These are phyloP conservation scores for Molossus alvarezi DNA, from an alignment of 2,797 vertebrate genomes.

Conservation along the genomic window DNA sequence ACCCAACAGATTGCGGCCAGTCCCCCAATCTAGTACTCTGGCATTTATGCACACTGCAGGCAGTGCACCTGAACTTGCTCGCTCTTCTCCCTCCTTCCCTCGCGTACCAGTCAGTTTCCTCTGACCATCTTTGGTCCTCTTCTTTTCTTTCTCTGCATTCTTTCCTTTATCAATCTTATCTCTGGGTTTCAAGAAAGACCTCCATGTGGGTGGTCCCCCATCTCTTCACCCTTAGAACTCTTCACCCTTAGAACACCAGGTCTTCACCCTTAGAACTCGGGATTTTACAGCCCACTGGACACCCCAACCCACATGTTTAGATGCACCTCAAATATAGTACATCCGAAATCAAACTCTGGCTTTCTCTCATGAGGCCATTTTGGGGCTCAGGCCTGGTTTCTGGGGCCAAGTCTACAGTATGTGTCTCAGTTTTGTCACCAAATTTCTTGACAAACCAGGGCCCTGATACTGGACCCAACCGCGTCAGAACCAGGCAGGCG, in stretches of 20 bases:
- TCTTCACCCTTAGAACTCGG: neutral
- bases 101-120: neutral
- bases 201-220: neutral
- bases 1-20: accelerated
- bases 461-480: neutral
- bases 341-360: neutral
- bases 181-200: slow-evolving; percentile 11
- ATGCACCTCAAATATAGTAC: neutral
- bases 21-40: neutral
- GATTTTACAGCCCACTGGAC: neutral
- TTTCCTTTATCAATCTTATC: neutral
- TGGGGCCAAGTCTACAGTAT: neutral
- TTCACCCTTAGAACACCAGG: neutral
- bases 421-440: neutral
- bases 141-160: neutral
- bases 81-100: neutral
- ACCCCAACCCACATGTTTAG: neutral
- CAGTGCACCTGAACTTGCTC: neutral
- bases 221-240: neutral
- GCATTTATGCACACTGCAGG: neutral
- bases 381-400: neutral
- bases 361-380: neutral
- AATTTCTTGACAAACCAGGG: neutral
- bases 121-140: neutral
- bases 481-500: neutral